phyloP scores from a whole-genome alignment of 2,113 vertebrate species.

The Heterocephalus glaber region DNA sequence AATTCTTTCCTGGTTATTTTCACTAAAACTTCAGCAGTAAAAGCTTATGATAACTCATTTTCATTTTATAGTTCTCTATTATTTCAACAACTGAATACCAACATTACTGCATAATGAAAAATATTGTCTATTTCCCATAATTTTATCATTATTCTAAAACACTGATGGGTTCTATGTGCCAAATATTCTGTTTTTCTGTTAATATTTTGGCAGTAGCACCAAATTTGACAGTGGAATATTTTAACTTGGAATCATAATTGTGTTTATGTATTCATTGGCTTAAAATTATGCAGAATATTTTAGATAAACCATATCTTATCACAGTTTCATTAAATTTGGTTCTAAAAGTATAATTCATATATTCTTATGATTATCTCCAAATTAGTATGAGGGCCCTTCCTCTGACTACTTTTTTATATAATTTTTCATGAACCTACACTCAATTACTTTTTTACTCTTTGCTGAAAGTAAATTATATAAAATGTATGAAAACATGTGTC shows the following conservation, averaged over 20 bases:
- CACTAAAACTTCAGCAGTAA: slow-evolving; percentile 53
- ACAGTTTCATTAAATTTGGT: slow-evolving; percentile 72
- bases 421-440: slow-evolving; percentile 50
- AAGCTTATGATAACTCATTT: slow-evolving; percentile 65
- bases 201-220: slow-evolving; percentile 78
- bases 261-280: slow-evolving; percentile 78
- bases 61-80: slow-evolving; percentile 68
- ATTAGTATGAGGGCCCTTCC: slow-evolving; percentile 39
- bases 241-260: slow-evolving; percentile 76
- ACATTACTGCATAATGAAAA: slow-evolving; percentile 72
- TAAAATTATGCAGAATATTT: slow-evolving; percentile 77
- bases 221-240: slow-evolving; percentile 76
- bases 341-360: slow-evolving; percentile 53
- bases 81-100: slow-evolving; percentile 72
- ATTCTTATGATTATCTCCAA: slow-evolving; percentile 58
- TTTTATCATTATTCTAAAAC: slow-evolving; percentile 78
- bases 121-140: slow-evolving; percentile 72
- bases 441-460: slow-evolving; percentile 67
- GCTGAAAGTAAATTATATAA: slow-evolving; percentile 61
- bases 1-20: slow-evolving; percentile 50
- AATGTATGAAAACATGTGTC: slow-evolving; percentile 65
- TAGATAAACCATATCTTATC: slow-evolving; percentile 69
- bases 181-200: slow-evolving; percentile 75
- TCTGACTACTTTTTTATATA: neutral
- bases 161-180: slow-evolving; percentile 68